Percentiles rank a stretch among this genome's conserved stretches.
Conservation (phyloP, 2,888 invertebrate species). For the Ophion slaviceki region DNA sequence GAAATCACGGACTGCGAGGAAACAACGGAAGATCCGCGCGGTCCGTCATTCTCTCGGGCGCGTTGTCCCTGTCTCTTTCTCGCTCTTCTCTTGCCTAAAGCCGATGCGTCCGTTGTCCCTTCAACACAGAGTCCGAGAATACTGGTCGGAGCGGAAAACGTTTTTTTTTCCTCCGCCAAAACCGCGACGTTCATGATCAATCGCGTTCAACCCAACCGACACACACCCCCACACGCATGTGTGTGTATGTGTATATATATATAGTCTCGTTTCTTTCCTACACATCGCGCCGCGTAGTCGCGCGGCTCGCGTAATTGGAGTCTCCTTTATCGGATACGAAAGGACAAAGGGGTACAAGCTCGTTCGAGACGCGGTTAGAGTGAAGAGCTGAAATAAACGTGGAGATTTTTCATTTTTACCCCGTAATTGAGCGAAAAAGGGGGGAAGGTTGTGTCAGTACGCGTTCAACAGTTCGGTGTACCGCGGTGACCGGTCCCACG, state of each 20-base stretch:
- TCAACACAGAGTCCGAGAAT: conserved; percentile 25
- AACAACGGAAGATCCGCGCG: conserved; percentile 36
- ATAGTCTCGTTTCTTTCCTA: background rate
- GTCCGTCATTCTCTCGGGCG: conserved; percentile 46
- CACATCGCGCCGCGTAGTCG: background rate
- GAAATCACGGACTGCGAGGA: conserved; percentile 5
- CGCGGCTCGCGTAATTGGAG: background rate
- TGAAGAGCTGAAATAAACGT: background rate
- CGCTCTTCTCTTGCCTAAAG: conserved; percentile 17
- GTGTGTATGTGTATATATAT: background rate
- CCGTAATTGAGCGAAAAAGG: conserved; percentile 2
- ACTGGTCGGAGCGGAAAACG: conserved; percentile 7
- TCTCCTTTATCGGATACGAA: background rate
- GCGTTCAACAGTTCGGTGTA: conserved; percentile 57
- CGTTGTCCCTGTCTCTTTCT: conserved; percentile 41
- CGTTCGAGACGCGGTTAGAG: background rate
- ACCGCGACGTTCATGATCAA: background rate
- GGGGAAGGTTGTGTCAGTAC: conserved; percentile 42
- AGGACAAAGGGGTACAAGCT: background rate
- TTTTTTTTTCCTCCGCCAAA: conserved; percentile 8
- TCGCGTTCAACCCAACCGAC: background rate
- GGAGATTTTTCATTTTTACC: conserved; percentile 14
- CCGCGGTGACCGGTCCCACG: conserved; percentile 63
- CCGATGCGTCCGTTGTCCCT: conserved; percentile 41
- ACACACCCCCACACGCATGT: background rate